Evolutionary conservation across 2,888 invertebrate species (phyloP), one percentile per base, ranked within the genome.

Genomic region (Clanis bilineata): DNA sequence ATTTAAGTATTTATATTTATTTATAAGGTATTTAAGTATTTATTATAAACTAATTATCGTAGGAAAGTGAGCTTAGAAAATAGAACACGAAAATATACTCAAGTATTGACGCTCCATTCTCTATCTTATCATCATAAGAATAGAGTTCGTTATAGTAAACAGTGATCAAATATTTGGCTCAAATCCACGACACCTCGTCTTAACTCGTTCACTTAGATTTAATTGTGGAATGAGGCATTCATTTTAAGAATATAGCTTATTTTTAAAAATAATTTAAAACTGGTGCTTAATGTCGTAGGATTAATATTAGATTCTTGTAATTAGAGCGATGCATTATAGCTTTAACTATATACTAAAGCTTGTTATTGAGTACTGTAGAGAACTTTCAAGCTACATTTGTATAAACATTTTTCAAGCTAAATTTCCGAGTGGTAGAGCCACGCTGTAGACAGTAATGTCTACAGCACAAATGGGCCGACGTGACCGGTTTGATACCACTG

Each of bases 1-100:
- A 28, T 15, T 15, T 25, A 47, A 51, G 32, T 51, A 51, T 28
- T 4, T 51, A 51, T 51, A 5, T 51, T 18, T 45, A 72, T 68
- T 66, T 66, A 25, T n/a, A 38, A 38, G n/a, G 3, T 38, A 47
- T 71, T 68, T 64, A 65, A 66, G 44, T 63, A 61, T 44, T 67
- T 66, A 64, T 68, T 67, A 62, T 66, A 66, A 66, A 70, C 51
- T 51, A 51, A 51, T 51, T 51, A 6, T 32, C 18, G 32, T 32
- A 51, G n/a, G 25, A 6, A 47, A n/a, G 28, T 25, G 28, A 45
- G 23, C n/a, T 15, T 9, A 32, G 1, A 15, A 51, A 32, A 10
- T 21, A 18, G 3, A 18, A 18, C 3, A 4, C 15, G 1, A 51
- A 51, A n/a, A 28, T 51, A 10, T 32, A n/a, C 9, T 51, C 21